Base-by-base conservation (phyloP, 1,140 invertebrate genomes). In the Halesus radiatus region DNA sequence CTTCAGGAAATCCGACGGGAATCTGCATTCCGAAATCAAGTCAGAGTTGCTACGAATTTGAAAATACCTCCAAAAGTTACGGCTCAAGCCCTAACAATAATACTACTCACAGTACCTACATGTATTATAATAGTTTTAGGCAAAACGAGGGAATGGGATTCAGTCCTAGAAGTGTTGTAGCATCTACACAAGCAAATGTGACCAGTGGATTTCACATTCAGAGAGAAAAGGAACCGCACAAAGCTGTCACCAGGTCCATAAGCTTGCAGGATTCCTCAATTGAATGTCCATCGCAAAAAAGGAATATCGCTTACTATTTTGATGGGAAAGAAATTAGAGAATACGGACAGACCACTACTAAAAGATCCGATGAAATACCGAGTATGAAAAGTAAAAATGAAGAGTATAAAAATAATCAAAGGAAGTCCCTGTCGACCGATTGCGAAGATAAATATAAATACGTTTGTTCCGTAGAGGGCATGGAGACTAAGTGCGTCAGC, bases 31-130 rank as follows among this genome's bases (percentile, higher is more conserved):
- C 89, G 1, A 84, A 85, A 76, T 86, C 86, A 18, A 90, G 88
- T 82, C 87, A 89, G 84, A 90, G 89, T 80, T 90, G 89, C 74
- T 90, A 90, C 62, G 89, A 90, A 84, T 90, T 90, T 76, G 89
- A 90, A 58, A 88, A 89, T 76, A 84, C 87, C 8, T 91, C 91
- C 0, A 92, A 92, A 85, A 92, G 91, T 62, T 92, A 92, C 74
- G 91, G 91, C 0, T 92, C 90, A 3, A 92, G 91, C 87, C 91
- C 91, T 3, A 92, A 92, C 85, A 90, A 89, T 62, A 85, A 85
- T 8, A 85, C 85, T 20, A 85, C 87, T 81, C 87, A 89, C 76
- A 86, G 84, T 7, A 85, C 85, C 16, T 88, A 89, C 54, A 89
- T 89, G 88, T 88, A 88, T 81, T 89, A 90, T 78, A 88, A 89